phyloP scores from a whole-genome alignment of 2,888 invertebrate genomes.

The Trachelus stipa region DNA sequence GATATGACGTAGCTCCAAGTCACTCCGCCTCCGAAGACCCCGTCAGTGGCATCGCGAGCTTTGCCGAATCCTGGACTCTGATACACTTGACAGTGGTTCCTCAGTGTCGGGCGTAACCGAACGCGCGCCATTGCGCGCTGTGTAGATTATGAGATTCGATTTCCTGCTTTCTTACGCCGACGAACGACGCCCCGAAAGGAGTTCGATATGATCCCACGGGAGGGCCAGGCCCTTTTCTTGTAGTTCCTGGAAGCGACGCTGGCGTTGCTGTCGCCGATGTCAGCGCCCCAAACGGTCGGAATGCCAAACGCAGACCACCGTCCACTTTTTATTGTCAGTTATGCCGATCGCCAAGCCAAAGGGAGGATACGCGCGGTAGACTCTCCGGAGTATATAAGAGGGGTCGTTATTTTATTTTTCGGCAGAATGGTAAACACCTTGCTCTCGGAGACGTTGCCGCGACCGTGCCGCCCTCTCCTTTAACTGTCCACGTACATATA shows the following conservation, averaged over 20 bases:
- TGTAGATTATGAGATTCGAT: neutral
- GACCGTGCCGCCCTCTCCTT: slow-evolving; percentile 42
- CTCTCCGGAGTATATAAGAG: slow-evolving; percentile 21
- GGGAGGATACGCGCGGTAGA: neutral
- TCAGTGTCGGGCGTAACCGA: neutral
- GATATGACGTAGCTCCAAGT: neutral
- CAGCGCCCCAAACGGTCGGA: neutral
- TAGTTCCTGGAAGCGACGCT: neutral
- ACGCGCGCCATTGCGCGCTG: neutral
- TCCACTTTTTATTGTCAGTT: slow-evolving; percentile 57
- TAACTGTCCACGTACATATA: slow-evolving; percentile 27
- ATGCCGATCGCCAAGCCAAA: slow-evolving; percentile 35
- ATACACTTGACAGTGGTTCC: neutral
- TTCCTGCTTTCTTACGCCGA: neutral
- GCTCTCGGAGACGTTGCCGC: slow-evolving; percentile 59
- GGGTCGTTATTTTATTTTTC: slow-evolving; percentile 60
- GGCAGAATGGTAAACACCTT: slow-evolving; percentile 64
- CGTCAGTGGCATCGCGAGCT: neutral
- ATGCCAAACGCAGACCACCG: neutral
- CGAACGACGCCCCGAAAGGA: neutral
- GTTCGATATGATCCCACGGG: neutral
- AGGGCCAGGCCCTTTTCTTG: neutral
- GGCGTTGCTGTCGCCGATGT: neutral
- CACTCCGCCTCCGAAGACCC: neutral
- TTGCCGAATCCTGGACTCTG: neutral